Evolutionary conservation across 1,140 invertebrate genomes (phyloP), one percentile per base, ranked within the genome.

Genomic region (Phymastichus coffea): DNA sequence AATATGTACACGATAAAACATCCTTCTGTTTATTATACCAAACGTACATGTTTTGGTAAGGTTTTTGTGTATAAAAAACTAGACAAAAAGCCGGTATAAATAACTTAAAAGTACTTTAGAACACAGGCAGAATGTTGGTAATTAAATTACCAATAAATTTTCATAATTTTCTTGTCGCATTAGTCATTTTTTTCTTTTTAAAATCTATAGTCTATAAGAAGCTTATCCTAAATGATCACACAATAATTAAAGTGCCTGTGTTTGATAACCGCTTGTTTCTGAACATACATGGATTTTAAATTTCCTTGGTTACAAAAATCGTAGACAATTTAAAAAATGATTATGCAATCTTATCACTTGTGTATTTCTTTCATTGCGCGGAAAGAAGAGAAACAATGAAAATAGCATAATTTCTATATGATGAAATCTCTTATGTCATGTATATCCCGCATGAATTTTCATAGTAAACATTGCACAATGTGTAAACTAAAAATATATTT

Each of bases 251-350:
- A 66, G 20, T 53, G 44, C 41, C 41, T 49, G 47, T 52, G 54
- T 37, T 41, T 33, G 38, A 37, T 53, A 52, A 52, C 49, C n/a
- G 49, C 46, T 51, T 49, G 35, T 54, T 37, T 54, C 49, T 63
- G 23, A 28, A 57, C 28, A 49, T 54, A 35, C 19, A n/a, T 63
- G 19, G 28, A 63, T 48, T 51, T 47, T 58, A 15, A 53, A 35
- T 54, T 57, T 3, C 33, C 14, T 57, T 57, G 56, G 41, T 70
- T 52, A 64, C 56, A 61, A 67, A 70, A 65, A 67, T 49, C 26
- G 52, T 63, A 67, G 25, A 38, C 53, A 44, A 49, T 58, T 55
- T 51, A 37, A 51, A 55, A 52, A 46, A 51, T 28, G n/a, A 60
- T 60, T 53, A 61, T 61, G 53, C 22, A 37, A n/a, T 49, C n/a